Evolutionary conservation across 1,140 invertebrate species (phyloP).

Genomic region (Neodiprion fabricii): DNA sequence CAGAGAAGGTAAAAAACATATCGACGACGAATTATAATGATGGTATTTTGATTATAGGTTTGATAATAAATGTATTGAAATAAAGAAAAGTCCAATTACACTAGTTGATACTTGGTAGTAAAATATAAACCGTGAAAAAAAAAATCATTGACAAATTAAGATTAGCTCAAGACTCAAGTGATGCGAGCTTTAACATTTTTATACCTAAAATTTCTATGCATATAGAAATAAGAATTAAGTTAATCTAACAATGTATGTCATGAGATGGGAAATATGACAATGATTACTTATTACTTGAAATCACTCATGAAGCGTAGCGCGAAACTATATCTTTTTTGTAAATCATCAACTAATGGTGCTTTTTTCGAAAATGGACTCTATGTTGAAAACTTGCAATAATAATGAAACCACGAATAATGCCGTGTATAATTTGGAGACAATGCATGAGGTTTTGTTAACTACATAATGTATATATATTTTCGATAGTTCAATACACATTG

Average conservation of each 20-base stretch:
- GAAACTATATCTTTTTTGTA: no score
- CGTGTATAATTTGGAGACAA: no score
- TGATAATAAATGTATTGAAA: conserved; percentile 23
- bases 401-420: no score
- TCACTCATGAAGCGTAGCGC: neutral
- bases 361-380: neutral
- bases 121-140: neutral
- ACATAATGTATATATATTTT: no score
- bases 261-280: neutral
- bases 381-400: neutral
- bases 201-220: neutral
- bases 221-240: neutral
- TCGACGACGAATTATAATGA: conserved; percentile 44
- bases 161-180: neutral
- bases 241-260: neutral
- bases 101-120: neutral
- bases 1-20: conserved; percentile 34
- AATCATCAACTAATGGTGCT: neutral
- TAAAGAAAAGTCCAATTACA: no score
- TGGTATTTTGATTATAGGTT: conserved; percentile 26
- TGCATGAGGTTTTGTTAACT: no score
- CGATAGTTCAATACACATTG: no score
- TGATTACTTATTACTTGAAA: neutral
- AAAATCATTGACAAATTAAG: neutral
- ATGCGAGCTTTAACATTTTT: neutral